Base-by-base conservation (phyloP, 2,797 vertebrate species). In the Pseudotriccus pelzelni region DNA sequence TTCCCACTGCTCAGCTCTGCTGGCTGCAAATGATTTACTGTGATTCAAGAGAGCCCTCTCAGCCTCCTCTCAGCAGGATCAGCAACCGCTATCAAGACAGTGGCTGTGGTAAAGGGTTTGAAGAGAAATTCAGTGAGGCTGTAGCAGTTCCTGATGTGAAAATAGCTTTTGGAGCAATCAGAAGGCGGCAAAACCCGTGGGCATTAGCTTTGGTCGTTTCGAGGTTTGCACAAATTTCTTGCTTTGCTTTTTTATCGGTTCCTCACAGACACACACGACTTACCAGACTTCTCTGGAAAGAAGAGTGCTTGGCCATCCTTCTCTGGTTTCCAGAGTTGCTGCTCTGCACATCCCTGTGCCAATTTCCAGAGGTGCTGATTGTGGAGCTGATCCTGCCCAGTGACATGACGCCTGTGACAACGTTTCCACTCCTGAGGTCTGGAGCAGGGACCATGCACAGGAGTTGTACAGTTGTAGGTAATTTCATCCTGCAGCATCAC, bases 81-180 rank as follows among this genome's bases (percentile, higher is more conserved):
- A 6, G 49, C 41, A 2, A 6, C 84, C 27, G 28, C 55, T 39
- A 0, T 41, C 64, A 34, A 67, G 63, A n/a, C 5, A 32, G 69
- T 0, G 39, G 32, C 53, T 2, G 1, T 7, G 72, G 36, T 23
- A 6, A 58, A 2, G 27, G 6, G 23, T 49, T 60, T 79, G 63
- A 44, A 39, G 56, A 80, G 36, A 82, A 59, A 32, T 79, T 74
- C 39, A 67, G 70, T 0, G 19, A 82, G 73, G 34, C 74, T 92
- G 11, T 53, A 62, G 47, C 28, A 37, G 53, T 21, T 77, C 25
- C 75, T 36, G 83, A 90, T 36, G 90, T 81, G 93, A 91, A 94
- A 91, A 95, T 78, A 86, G 93, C 69, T 94, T 93, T 56, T 55
- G 60, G 79, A 90, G 50, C 19, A 55, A 86, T 72, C 58, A 91